Conservation (phyloP, 2,113 vertebrate species). For the Elephantulus edwardii region DNA sequence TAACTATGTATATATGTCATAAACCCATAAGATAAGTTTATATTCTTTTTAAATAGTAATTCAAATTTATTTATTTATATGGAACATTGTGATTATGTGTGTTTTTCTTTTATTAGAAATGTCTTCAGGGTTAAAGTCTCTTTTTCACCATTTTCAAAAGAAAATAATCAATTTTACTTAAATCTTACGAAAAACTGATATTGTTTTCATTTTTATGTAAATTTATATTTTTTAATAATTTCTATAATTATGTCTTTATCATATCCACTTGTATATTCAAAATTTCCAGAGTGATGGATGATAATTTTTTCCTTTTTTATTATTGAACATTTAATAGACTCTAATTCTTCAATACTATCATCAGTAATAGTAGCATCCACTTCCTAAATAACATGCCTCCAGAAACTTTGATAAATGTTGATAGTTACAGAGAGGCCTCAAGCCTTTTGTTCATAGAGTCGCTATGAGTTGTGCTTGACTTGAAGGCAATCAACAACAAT, state of each 20-base stretch:
- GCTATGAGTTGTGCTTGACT: too few species aligned
- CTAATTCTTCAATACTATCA: conserved; percentile 6
- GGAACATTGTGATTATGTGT: neutral
- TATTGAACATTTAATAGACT: conserved; percentile 1
- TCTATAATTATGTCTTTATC: conserved; percentile 11
- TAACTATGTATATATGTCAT: neutral
- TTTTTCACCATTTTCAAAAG: conserved; percentile 3
- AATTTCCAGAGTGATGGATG: neutral
- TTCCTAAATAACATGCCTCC: too few species aligned
- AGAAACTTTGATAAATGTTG: too few species aligned
- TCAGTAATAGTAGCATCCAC: conserved; percentile 20
- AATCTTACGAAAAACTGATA: too few species aligned
- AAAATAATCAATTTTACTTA: neutral
- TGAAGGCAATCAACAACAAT: too few species aligned
- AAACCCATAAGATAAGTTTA: neutral
- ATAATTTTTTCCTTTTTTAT: neutral
- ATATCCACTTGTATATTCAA: neutral
- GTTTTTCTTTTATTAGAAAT: conserved; percentile 36
- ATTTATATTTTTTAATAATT: neutral
- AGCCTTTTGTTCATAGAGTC: too few species aligned
- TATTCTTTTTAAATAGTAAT: conserved; percentile 25
- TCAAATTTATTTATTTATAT: conserved; percentile 32
- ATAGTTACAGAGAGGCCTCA: too few species aligned
- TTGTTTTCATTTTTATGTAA: neutral
- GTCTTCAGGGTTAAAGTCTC: conserved; percentile 1